phyloP scores from a whole-genome alignment of 1,140 invertebrate genomes.

The Drosophila suzukii region DNA sequence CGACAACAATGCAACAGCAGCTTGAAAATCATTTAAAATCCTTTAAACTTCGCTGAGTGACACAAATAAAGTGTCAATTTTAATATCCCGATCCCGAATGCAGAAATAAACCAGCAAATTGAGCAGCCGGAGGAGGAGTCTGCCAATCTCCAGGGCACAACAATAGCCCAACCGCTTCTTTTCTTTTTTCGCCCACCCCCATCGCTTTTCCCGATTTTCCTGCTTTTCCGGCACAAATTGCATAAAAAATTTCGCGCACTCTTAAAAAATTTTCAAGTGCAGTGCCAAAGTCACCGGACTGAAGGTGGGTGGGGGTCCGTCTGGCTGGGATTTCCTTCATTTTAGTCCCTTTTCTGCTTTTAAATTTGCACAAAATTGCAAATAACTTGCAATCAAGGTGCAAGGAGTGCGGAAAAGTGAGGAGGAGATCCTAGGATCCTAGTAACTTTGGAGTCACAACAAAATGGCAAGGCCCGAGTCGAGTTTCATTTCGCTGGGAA shows the following conservation, averaged over 20 bases:
- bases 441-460: slow-evolving; percentile 58
- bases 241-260: slow-evolving; percentile 67
- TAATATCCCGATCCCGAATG: slow-evolving; percentile 48
- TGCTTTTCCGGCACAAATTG: slow-evolving; percentile 54
- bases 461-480: slow-evolving; percentile 38
- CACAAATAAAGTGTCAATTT: slow-evolving; percentile 68
- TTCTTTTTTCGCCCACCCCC: neutral
- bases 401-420: slow-evolving; percentile 25
- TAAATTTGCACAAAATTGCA: slow-evolving; percentile 79
- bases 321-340: slow-evolving; percentile 22
- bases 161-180: slow-evolving; percentile 1
- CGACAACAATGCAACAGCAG: slow-evolving; percentile 18
- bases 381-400: slow-evolving; percentile 82
- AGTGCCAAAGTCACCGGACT: slow-evolving; percentile 41
- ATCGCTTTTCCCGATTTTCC: too few relatives aligned
- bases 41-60: slow-evolving; percentile 30
- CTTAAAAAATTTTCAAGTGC: slow-evolving; percentile 76
- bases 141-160: slow-evolving; percentile 27
- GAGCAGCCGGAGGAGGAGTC: slow-evolving; percentile 37
- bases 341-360: slow-evolving; percentile 31
- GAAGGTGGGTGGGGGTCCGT: slow-evolving; percentile 1
- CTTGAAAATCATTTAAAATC: slow-evolving; percentile 43
- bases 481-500: slow-evolving; percentile 59
- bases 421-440: neutral
- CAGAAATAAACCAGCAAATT: slow-evolving; percentile 51